A percentile compares a stretch with the other conserved stretches of the same genome.
Conservation (phyloP, 2,888 invertebrate genomes). For the Eumacrocentrus americanus region DNA sequence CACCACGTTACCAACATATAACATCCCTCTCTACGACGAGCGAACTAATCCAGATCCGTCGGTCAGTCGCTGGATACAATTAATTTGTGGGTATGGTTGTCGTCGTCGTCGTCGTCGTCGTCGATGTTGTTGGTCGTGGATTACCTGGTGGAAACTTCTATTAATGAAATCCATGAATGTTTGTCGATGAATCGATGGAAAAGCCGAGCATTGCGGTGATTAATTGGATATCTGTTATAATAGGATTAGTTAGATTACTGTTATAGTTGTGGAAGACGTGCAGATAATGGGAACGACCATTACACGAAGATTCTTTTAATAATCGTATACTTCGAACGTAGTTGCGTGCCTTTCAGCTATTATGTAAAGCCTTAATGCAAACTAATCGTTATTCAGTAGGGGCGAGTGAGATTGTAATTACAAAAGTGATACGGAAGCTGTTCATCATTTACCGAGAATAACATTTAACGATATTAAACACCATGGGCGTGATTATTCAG, state of each 20-base stretch:
- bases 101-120: not conserved
- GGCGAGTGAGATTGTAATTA: slow-evolving; percentile 44
- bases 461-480: not conserved
- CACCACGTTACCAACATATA: slow-evolving; percentile 2
- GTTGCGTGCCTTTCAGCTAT: slow-evolving; percentile 45
- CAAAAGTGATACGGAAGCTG: slow-evolving; percentile 42
- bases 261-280: slow-evolving; percentile 23
- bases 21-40: not conserved
- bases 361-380: slow-evolving; percentile 43
- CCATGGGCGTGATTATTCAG: not conserved
- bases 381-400: slow-evolving; percentile 44
- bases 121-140: not conserved
- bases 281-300: slow-evolving; percentile 37
- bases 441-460: slow-evolving; percentile 34
- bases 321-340: slow-evolving; percentile 32
- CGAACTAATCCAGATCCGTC: slow-evolving; percentile 12
- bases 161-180: not conserved
- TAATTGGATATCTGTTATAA: not conserved
- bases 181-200: not conserved
- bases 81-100: slow-evolving; percentile 30
- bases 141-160: not conserved
- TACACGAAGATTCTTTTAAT: slow-evolving; percentile 41
- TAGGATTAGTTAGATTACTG: not conserved
- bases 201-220: not conserved
- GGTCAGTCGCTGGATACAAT: slow-evolving; percentile 44